Evolutionary conservation across 1,140 invertebrate species (phyloP).

Genomic region (Samia ricini): DNA sequence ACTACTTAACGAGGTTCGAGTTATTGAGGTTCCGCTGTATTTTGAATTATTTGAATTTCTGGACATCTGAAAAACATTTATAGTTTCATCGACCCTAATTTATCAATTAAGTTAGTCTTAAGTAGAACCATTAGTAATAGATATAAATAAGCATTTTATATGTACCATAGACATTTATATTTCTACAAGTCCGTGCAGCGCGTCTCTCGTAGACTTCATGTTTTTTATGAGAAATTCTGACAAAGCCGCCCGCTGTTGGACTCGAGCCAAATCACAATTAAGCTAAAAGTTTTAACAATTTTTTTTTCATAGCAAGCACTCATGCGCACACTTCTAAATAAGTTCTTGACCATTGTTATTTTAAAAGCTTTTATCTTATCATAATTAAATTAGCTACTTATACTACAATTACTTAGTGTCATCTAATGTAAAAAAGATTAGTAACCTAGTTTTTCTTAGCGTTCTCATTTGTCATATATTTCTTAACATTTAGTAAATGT

Average conservation of each 20-base stretch:
- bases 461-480: too few relatives aligned
- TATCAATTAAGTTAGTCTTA: too few relatives aligned
- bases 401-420: too few relatives aligned
- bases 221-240: conserved; percentile 1
- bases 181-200: neutral
- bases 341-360: neutral
- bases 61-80: too few relatives aligned
- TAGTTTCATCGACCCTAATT: too few relatives aligned
- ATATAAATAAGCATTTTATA: neutral
- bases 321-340: neutral
- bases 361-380: neutral
- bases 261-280: conserved; percentile 6
- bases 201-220: neutral
- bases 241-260: neutral
- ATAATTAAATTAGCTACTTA: neutral
- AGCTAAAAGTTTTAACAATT: neutral
- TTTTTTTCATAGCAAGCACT: neutral
- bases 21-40: too few relatives aligned
- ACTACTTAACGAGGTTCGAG: too few relatives aligned
- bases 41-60: too few relatives aligned
- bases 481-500: too few relatives aligned
- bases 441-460: too few relatives aligned
- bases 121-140: too few relatives aligned
- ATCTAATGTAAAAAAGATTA: too few relatives aligned
- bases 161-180: neutral